These are phyloP conservation scores for Pasiphila rectangulata DNA, from an alignment of 2,888 invertebrate species.

Conservation along the genomic window DNA sequence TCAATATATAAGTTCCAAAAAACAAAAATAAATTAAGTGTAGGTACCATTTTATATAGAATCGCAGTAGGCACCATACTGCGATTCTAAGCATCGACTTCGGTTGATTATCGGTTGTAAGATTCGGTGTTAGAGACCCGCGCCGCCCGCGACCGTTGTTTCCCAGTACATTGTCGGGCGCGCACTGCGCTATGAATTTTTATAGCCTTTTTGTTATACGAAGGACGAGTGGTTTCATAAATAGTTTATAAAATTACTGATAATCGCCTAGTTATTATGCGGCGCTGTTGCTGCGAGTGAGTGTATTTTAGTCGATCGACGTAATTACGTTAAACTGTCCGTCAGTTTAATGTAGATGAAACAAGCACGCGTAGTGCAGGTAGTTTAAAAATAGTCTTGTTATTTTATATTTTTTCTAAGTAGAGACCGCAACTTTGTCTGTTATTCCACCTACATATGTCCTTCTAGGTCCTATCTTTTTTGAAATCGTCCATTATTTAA, in stretches of 20 bases:
- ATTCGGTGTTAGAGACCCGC: slow-evolving; percentile 42
- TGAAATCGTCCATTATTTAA: no score
- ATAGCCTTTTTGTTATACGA: slow-evolving; percentile 43
- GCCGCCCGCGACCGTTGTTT: slow-evolving; percentile 53
- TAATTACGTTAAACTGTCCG: slow-evolving; percentile 4
- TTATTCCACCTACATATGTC: no score
- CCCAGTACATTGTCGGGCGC: slow-evolving; percentile 41
- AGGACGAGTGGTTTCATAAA: slow-evolving; percentile 36
- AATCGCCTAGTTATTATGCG: slow-evolving; percentile 25
- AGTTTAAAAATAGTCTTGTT: no score
- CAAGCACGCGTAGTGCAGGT: not conserved
- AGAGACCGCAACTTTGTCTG: no score
- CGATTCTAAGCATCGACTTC: no score
- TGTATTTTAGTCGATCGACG: slow-evolving; percentile 1
- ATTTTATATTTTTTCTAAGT: no score
- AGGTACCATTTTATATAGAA: no score
- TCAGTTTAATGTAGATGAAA: not conserved
- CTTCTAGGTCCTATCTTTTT: no score
- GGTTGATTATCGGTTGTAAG: no score
- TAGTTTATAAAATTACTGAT: slow-evolving; percentile 21
- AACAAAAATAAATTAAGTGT: no score
- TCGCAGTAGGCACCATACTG: no score
- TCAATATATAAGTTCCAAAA: no score
- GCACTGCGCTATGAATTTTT: slow-evolving; percentile 54
- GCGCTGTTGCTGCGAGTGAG: not conserved